A percentile compares a stretch with the other conserved stretches of the same genome.
These are phyloP conservation scores for Leptosomus discolor DNA, from an alignment of 2,113 vertebrate genomes.

Conservation along the genomic window DNA sequence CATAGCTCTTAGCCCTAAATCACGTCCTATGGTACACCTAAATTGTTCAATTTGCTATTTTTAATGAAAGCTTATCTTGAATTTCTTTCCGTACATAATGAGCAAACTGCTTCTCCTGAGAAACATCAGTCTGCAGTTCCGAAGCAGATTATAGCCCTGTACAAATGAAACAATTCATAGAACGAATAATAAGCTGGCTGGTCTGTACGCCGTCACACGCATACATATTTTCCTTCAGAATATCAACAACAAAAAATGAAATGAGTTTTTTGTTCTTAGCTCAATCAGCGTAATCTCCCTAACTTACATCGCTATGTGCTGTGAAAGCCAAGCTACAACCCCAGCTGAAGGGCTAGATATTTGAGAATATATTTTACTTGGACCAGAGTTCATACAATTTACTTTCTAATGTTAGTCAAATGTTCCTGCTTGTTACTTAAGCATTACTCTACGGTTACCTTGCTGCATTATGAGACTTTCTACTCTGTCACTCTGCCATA, in stretches of 20 bases:
- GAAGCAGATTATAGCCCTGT: background rate
- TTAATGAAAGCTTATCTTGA: constrained; percentile 36
- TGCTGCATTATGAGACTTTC: constrained; percentile 70
- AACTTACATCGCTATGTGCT: background rate
- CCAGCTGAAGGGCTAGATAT: constrained; percentile 58
- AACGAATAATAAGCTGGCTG: constrained; percentile 31
- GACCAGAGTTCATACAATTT: constrained; percentile 48
- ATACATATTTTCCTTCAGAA: constrained; percentile 29
- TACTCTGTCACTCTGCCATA: constrained; percentile 75
- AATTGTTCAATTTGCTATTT: constrained; percentile 27
- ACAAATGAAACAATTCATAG: constrained; percentile 41
- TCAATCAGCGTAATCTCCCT: constrained; percentile 41
- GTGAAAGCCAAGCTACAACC: constrained; percentile 23
- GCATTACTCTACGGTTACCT: constrained; percentile 56
- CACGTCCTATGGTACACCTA: background rate
- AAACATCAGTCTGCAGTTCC: background rate
- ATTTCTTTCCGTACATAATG: background rate
- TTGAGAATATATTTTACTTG: constrained; percentile 65
- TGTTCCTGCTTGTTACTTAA: constrained; percentile 46
- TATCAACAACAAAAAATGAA: constrained; percentile 39
- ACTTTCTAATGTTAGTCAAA: constrained; percentile 59
- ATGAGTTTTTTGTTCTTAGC: constrained; percentile 43
- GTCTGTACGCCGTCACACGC: constrained; percentile 10
- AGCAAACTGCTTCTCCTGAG: background rate
- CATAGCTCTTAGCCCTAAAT: background rate